Evolutionary conservation across 2,797 vertebrate genomes (phyloP).

Genomic region (Yasuhikotakia modesta): DNA sequence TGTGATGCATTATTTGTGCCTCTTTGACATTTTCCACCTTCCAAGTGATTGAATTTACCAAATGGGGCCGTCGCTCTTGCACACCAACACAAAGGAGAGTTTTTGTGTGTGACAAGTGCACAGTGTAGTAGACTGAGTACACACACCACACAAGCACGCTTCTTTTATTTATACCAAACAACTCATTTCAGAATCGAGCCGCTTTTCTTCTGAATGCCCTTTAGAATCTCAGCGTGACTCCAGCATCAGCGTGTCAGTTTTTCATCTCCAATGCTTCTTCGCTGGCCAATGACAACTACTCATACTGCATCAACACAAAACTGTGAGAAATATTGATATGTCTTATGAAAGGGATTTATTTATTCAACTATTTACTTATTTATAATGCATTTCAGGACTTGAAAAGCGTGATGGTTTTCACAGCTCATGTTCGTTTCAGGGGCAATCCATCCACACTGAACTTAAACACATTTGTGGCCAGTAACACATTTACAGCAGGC

Average conservation of each 20-base stretch:
- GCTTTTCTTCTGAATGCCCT: slow-evolving; percentile 37
- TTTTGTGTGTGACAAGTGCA: slow-evolving; percentile 11
- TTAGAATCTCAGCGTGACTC: slow-evolving; percentile 31
- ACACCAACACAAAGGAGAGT: slow-evolving; percentile 9
- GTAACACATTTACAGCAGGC: slow-evolving; percentile 8
- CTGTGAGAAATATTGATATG: slow-evolving; percentile 44
- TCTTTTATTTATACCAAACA: slow-evolving; percentile 20
- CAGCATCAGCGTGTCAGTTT: slow-evolving; percentile 44
- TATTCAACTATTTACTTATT: slow-evolving; percentile 18
- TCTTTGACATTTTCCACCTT: slow-evolving; percentile 55
- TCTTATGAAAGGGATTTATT: slow-evolving; percentile 25
- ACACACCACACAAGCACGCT: slow-evolving; percentile 1
- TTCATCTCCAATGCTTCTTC: slow-evolving; percentile 44
- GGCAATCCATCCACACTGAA: slow-evolving; percentile 1
- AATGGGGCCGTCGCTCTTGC: slow-evolving; percentile 34
- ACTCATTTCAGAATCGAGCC: slow-evolving; percentile 46
- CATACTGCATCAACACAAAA: slow-evolving; percentile 39
- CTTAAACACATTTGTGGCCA: slow-evolving; percentile 15
- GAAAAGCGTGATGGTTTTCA: slow-evolving; percentile 18
- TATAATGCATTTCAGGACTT: slow-evolving; percentile 20
- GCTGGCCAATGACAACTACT: slow-evolving; percentile 19
- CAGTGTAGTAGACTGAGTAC: background rate
- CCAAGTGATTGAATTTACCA: slow-evolving; percentile 57
- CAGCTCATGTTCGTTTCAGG: slow-evolving; percentile 28
- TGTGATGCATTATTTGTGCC: slow-evolving; percentile 56